A percentile compares a stretch with the other conserved stretches of the same genome.
These are phyloP conservation scores for Halichondria panicea DNA, from an alignment of 37 sponge, comb jelly and placozoan genomes.

Conservation along the genomic window DNA sequence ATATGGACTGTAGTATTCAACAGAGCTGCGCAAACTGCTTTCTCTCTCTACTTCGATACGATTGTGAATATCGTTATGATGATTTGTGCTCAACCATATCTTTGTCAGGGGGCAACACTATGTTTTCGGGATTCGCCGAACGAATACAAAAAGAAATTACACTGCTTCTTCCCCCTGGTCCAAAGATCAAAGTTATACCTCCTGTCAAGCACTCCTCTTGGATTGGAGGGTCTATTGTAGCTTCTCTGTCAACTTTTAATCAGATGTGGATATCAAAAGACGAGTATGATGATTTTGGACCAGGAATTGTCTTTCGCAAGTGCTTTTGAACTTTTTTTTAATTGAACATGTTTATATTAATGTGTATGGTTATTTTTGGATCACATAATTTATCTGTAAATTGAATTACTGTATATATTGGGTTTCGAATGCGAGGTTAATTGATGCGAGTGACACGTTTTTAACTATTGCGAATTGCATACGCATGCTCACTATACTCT, in stretches of 20 bases:
- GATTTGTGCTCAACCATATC: neutral
- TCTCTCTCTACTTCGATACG: neutral
- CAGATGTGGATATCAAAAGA: neutral
- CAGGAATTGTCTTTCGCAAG: neutral
- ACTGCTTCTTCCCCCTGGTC: neutral
- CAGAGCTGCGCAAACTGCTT: neutral
- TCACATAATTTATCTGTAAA: no score
- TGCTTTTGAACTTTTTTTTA: no score
- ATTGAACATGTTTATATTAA: no score
- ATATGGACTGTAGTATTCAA: neutral
- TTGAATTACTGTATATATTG: no score
- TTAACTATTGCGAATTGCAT: no score
- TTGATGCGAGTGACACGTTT: no score
- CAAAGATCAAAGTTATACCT: neutral
- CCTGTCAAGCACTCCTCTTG: neutral
- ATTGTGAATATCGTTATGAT: neutral
- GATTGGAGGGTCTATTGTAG: conserved; percentile 10
- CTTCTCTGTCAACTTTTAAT: neutral
- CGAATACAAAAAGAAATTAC: neutral
- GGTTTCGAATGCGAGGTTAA: no score
- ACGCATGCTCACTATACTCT: no score
- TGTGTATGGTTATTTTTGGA: no score
- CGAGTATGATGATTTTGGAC: neutral
- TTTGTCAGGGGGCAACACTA: neutral
- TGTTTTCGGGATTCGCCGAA: neutral